phyloP scores from a whole-genome alignment of 64 coral and sea anemone genomes.

The Actinia equina region DNA sequence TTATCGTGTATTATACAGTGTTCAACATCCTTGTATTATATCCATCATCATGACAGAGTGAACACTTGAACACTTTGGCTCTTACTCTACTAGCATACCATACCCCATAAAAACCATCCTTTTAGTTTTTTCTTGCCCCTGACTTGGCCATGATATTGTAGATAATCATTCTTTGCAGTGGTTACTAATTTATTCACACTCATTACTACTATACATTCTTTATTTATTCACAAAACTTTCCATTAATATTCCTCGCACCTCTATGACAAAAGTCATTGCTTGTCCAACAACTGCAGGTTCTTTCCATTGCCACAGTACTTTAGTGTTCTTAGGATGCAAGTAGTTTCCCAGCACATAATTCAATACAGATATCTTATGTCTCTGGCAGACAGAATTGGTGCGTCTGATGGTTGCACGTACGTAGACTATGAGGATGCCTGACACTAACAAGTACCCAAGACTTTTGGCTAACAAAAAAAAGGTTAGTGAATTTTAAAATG shows the following conservation, averaged over 20 bases:
- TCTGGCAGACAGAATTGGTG: constrained; percentile 27
- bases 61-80: no score
- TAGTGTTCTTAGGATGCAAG: constrained; percentile 50
- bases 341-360: constrained; percentile 51
- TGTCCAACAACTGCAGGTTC: constrained; percentile 73
- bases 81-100: no score
- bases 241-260: constrained; percentile 43
- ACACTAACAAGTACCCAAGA: not conserved
- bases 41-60: no score
- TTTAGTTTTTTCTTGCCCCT: no score
- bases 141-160: no score
- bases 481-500: no score
- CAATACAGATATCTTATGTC: constrained; percentile 38
- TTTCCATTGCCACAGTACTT: constrained; percentile 63
- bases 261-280: constrained; percentile 76
- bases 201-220: no score
- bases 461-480: constrained; percentile 42
- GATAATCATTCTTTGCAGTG: no score
- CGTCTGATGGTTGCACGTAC: constrained; percentile 11
- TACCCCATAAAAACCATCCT: no score
- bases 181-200: no score
- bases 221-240: not conserved
- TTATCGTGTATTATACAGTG: no score
- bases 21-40: no score
- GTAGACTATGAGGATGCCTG: not conserved